These are phyloP conservation scores for Micrastur ruficollis DNA, from an alignment of 2,797 vertebrate species.

Conservation along the genomic window DNA sequence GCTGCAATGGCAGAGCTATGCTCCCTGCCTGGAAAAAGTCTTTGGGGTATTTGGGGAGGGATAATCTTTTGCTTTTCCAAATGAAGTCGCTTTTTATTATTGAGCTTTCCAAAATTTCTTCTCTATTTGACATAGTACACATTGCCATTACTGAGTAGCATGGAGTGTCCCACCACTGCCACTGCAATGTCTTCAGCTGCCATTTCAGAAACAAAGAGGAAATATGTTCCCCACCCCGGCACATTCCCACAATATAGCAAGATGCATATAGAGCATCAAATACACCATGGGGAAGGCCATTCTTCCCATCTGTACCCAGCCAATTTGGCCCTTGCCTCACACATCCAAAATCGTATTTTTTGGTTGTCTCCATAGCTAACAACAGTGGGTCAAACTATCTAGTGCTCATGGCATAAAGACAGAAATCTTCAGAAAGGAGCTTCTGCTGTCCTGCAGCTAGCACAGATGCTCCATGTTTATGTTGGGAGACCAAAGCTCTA, in stretches of 20 bases:
- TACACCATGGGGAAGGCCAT: background rate
- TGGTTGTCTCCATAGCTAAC: background rate
- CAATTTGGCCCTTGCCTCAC: background rate
- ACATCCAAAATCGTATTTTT: background rate
- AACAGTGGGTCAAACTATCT: background rate
- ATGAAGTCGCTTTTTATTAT: rapidly evolving
- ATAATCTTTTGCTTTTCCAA: background rate
- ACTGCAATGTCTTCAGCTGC: background rate
- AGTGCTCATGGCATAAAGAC: background rate
- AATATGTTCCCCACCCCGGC: background rate
- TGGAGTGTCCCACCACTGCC: background rate
- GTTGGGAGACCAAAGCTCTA: background rate
- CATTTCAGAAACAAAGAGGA: background rate
- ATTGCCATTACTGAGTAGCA: background rate
- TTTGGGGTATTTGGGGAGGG: background rate
- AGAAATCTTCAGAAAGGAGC: background rate
- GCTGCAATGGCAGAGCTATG: rapidly evolving
- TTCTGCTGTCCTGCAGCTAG: background rate
- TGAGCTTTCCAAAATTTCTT: background rate
- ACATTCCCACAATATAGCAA: background rate
- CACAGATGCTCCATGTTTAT: background rate
- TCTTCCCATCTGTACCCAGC: background rate
- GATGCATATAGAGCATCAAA: background rate
- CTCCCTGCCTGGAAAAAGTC: background rate
- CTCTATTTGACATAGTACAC: background rate